Evolutionary conservation across 2,888 invertebrate genomes (phyloP), one percentile per base, ranked within the genome.

Genomic region (Ophonus ardosiacus): DNA sequence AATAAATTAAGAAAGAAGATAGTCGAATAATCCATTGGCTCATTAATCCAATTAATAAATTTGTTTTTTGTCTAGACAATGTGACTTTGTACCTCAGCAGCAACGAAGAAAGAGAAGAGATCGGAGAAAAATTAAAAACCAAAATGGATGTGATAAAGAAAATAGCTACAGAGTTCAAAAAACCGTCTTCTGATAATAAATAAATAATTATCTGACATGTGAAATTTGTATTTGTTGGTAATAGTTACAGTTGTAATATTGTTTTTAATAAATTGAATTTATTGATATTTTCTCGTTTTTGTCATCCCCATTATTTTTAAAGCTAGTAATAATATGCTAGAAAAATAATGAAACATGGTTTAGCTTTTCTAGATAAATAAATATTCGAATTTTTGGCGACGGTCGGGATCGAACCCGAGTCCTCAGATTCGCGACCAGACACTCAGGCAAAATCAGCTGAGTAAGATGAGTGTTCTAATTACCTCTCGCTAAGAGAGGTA

Each of bases 81-180:
- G 95, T 96, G 0, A 91, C 95, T 13, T 92, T 94, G 88, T 91
- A 94, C 87, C 90, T 96, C 86, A 93, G 93, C 87, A 91, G 92
- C 13, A 92, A 93, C 8, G 91, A 90, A 13, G 94, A 94, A 87
- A 90, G 91, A n/a, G 92, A 93, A 86, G 89, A 90, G 43, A 92
- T 92, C 0, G 91, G 90, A 81, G 92, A 93, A 85, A 89, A 90
- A 86, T 89, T 94, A 59, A 91, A 92, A 86, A 92, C 92, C 87
- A 92, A 91, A 86, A 90, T 93, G 84, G 87, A 90, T 5, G 88
- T 89, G 38, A 91, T 94, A 43, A 94, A 93, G 89, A 91, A 90
- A 83, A 92, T 93, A 84, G 93, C 93, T 5, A 91, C 90, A 84
- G 92, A 92, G 83, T 93, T 90, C 87, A 93, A 93, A 87, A 92